phyloP scores from a whole-genome alignment of 2,888 invertebrate species.

The Sphaerophoria taeniata region DNA sequence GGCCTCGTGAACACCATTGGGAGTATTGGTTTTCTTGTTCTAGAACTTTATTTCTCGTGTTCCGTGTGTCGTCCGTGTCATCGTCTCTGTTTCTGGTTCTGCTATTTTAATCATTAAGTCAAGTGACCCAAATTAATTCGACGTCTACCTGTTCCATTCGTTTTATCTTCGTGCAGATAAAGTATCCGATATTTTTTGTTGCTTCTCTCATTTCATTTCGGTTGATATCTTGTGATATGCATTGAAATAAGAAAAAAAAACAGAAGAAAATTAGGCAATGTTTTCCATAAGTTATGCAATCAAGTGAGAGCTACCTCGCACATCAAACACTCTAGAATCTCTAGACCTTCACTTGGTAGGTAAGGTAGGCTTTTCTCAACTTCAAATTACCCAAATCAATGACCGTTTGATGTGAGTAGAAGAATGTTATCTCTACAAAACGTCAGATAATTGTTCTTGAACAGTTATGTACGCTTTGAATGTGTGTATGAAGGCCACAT shows the following conservation, averaged over 20 bases:
- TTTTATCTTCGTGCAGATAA: slow-evolving; percentile 35
- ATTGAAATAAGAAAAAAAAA: slow-evolving; percentile 32
- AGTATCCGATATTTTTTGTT: slow-evolving; percentile 19
- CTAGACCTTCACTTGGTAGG: background rate
- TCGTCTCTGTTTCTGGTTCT: slow-evolving; percentile 67
- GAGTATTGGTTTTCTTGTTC: slow-evolving; percentile 34
- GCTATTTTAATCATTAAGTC: slow-evolving; percentile 74
- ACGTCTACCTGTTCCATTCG: slow-evolving; percentile 53
- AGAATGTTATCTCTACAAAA: slow-evolving; percentile 64
- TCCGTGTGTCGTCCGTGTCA: slow-evolving; percentile 32
- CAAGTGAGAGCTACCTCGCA: background rate
- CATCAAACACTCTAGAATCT: background rate
- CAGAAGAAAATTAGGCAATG: background rate
- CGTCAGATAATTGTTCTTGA: slow-evolving; percentile 64
- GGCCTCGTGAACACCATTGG: slow-evolving; percentile 3
- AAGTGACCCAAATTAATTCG: slow-evolving; percentile 73
- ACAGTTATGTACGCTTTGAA: slow-evolving; percentile 47
- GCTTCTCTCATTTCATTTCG: slow-evolving; percentile 4
- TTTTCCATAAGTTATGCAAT: slow-evolving; percentile 51
- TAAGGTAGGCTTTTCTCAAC: background rate
- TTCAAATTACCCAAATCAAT: slow-evolving; percentile 28
- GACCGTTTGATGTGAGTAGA: slow-evolving; percentile 16
- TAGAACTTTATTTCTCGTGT: background rate
- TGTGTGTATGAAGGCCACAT: slow-evolving; percentile 22
- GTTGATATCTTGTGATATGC: slow-evolving; percentile 28